These are phyloP conservation scores for Ochropacha duplaris DNA, from an alignment of 2,888 invertebrate genomes.

Conservation along the genomic window DNA sequence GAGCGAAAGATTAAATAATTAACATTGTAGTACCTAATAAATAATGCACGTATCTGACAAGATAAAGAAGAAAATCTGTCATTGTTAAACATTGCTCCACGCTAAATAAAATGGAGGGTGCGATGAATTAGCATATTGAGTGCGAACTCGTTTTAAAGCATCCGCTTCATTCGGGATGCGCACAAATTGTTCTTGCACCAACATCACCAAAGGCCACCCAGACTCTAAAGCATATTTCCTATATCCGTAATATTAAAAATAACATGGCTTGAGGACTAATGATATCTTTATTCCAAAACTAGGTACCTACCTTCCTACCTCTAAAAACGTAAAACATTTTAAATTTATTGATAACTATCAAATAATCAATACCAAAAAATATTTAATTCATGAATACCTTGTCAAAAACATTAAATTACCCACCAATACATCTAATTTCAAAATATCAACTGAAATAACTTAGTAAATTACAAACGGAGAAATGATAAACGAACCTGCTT, in stretches of 20 bases:
- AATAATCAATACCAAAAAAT: no score
- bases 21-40: neutral
- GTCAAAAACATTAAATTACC: neutral
- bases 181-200: slow-evolving; percentile 28
- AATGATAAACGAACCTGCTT: neutral
- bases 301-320: no score
- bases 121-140: slow-evolving; percentile 40
- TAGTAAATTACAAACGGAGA: neutral
- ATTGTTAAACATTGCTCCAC: slow-evolving; percentile 8
- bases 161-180: slow-evolving; percentile 39
- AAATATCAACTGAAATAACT: neutral
- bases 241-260: slow-evolving; percentile 18
- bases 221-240: slow-evolving; percentile 15
- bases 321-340: no score
- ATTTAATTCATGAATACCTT: neutral
- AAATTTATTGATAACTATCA: no score
- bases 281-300: no score
- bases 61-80: slow-evolving; percentile 8
- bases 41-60: neutral
- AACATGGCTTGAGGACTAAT: slow-evolving; percentile 2
- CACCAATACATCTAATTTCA: neutral
- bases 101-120: slow-evolving; percentile 18
- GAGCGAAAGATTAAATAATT: neutral
- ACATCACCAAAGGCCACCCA: slow-evolving; percentile 42
- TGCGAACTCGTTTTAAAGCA: slow-evolving; percentile 25